A percentile compares a stretch with the other conserved stretches of the same genome.
These are phyloP conservation scores for Penaeus chinensis DNA, from an alignment of 1,140 invertebrate species.

Conservation along the genomic window DNA sequence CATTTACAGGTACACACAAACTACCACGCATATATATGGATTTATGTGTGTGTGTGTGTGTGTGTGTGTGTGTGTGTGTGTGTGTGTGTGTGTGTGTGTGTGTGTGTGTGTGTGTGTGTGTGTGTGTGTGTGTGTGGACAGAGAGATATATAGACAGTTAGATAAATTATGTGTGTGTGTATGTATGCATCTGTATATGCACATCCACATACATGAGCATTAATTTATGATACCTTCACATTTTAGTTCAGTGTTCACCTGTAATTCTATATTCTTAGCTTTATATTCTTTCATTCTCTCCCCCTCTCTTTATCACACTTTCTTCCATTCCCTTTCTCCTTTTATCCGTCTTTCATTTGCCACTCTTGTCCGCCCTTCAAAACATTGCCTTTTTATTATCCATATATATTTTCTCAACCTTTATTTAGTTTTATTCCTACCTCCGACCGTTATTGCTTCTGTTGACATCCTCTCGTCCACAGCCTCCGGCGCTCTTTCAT, in stretches of 20 bases:
- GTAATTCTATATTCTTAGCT: background rate
- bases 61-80: background rate
- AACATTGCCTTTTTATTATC: no score
- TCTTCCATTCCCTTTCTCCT: conserved; percentile 15
- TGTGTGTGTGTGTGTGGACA: no score
- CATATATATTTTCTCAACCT: no score
- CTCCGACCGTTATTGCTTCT: no score
- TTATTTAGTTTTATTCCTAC: no score
- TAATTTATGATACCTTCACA: background rate
- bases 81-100: no score
- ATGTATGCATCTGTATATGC: conserved; percentile 26
- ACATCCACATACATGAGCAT: background rate
- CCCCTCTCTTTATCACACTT: background rate
- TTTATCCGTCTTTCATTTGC: conserved; percentile 6
- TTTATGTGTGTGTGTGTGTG: no score
- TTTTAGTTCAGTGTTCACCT: background rate
- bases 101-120: no score
- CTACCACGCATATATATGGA: no score
- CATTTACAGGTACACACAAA: no score
- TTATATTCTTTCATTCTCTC: background rate
- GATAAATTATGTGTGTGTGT: background rate
- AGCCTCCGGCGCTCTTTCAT: no score
- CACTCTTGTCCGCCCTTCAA: conserved; percentile 1
- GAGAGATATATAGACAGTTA: background rate
- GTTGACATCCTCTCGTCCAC: no score